A percentile compares a stretch with the other conserved stretches of the same genome.
These are phyloP conservation scores for Molothrus ater DNA, from an alignment of 2,797 vertebrate species.

Conservation along the genomic window DNA sequence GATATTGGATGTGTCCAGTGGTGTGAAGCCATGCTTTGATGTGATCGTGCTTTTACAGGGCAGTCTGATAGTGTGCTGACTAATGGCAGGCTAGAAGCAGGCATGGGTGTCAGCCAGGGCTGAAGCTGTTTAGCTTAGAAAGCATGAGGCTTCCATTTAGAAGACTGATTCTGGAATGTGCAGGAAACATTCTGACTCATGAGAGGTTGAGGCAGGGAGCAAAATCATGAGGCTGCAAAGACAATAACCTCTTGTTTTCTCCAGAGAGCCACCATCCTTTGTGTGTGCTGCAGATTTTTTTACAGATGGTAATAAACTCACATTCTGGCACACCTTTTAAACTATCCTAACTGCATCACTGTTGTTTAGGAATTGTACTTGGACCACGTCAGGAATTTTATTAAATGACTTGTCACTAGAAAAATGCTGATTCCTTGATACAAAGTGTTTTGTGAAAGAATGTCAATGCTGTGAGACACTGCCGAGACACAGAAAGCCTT, in stretches of 20 bases:
- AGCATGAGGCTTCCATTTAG: neutral
- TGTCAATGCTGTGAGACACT: neutral
- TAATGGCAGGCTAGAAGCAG: neutral
- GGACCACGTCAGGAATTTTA: neutral
- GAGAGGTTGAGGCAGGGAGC: fast-evolving
- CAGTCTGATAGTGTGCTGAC: constrained; percentile 10
- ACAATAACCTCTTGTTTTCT: constrained; percentile 20
- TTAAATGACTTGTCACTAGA: neutral
- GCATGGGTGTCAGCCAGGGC: neutral
- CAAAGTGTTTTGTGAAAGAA: constrained; percentile 4
- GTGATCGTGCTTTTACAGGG: constrained; percentile 16
- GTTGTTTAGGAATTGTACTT: neutral
- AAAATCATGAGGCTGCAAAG: neutral
- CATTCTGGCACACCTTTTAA: neutral
- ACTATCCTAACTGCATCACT: neutral
- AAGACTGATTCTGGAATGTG: neutral
- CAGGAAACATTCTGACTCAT: neutral
- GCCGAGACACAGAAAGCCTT: constrained; percentile 2
- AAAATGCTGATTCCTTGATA: constrained; percentile 23
- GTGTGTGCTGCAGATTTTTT: neutral
- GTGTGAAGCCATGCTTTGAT: constrained; percentile 9
- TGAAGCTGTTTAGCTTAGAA: neutral
- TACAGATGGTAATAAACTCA: neutral
- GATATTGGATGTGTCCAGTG: neutral
- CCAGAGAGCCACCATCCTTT: neutral